These are phyloP conservation scores for Varanus komodoensis DNA, from an alignment of 2,113 vertebrate genomes.

Conservation along the genomic window DNA sequence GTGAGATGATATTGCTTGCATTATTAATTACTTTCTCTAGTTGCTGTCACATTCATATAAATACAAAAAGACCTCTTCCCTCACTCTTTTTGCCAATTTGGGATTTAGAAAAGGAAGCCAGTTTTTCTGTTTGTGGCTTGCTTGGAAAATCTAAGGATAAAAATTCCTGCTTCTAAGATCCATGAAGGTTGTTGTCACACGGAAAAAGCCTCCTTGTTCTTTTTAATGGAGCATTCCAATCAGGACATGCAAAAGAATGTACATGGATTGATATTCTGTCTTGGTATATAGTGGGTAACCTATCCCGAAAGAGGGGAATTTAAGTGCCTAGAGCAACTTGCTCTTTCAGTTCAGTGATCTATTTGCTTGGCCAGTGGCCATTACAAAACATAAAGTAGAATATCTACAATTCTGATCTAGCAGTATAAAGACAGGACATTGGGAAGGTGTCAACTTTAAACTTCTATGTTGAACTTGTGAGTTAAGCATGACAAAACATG, in stretches of 20 bases:
- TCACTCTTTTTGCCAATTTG: constrained; percentile 1
- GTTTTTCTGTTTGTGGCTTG: neutral
- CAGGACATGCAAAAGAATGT: neutral
- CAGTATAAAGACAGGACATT: neutral
- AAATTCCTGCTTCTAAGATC: neutral
- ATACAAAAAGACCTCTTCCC: neutral
- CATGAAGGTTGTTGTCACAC: too few relatives aligned
- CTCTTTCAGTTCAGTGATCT: neutral
- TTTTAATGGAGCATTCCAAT: neutral
- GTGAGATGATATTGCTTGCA: constrained; percentile 56
- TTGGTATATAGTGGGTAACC: neutral
- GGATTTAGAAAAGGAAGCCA: neutral
- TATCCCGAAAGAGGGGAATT: neutral
- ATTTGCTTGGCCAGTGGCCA: neutral
- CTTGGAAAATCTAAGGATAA: neutral
- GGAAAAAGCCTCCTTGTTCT: neutral
- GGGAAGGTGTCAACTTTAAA: neutral
- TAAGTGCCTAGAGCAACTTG: neutral
- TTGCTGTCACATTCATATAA: constrained; percentile 37
- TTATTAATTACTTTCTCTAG: constrained; percentile 62
- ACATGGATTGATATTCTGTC: neutral
- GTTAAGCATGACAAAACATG: neutral
- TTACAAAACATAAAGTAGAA: neutral
- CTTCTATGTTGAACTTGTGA: neutral
- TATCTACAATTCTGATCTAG: neutral